These are phyloP conservation scores for Pogona vitticeps DNA, from an alignment of 2,113 vertebrate species.

Conservation along the genomic window DNA sequence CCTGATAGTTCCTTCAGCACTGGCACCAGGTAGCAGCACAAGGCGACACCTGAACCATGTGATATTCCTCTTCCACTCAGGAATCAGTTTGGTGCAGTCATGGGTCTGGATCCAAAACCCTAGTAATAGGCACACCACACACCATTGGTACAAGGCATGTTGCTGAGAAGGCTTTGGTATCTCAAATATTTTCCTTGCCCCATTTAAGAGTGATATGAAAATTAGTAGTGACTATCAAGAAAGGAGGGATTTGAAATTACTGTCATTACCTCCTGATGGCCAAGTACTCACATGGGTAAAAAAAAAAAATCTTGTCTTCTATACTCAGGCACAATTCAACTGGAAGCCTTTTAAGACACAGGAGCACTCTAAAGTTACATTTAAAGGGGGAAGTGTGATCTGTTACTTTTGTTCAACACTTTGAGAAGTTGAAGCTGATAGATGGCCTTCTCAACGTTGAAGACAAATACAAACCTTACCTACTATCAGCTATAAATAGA, in stretches of 20 bases:
- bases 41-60: too few species aligned
- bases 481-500: constrained; percentile 42
- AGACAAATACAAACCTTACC: constrained; percentile 8
- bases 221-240: constrained; percentile 23
- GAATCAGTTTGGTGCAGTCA: background rate
- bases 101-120: background rate
- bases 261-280: constrained; percentile 17
- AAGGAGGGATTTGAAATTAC: constrained; percentile 15
- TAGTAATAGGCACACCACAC: background rate
- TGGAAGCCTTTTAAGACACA: background rate
- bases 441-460: constrained; percentile 1
- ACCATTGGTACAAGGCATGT: background rate
- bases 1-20: too few species aligned
- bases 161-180: constrained; percentile 22
- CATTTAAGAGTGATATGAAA: constrained; percentile 32
- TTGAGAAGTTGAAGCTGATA: constrained; percentile 10
- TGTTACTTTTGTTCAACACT: background rate
- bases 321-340: constrained; percentile 27
- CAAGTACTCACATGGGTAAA: constrained; percentile 29
- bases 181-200: constrained; percentile 25
- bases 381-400: background rate
- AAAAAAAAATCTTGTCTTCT: constrained; percentile 32
- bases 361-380: background rate
- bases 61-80: too few species aligned
- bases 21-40: too few species aligned